A percentile compares a stretch with the other conserved stretches of the same genome.
Conservation (phyloP, 1,140 invertebrate genomes). For the Saccostrea cuccullata region DNA sequence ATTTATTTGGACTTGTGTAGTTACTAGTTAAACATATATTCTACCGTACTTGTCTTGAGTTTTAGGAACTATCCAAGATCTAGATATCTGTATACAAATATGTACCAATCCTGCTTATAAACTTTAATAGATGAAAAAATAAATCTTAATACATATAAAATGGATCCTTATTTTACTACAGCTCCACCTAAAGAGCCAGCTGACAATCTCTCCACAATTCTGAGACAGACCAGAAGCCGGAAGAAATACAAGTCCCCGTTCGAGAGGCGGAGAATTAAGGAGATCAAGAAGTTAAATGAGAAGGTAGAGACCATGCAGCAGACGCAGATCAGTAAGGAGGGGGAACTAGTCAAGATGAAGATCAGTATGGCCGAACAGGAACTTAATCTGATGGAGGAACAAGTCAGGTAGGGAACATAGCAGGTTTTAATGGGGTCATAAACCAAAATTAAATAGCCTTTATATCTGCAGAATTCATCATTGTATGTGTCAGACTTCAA, state of each 20-base stretch:
- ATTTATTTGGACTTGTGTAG: no score
- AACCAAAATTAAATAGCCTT: no score
- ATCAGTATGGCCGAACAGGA: constrained; percentile 63
- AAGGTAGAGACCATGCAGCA: constrained; percentile 61
- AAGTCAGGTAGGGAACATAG: constrained; percentile 58
- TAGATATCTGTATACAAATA: no score
- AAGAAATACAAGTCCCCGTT: constrained; percentile 68
- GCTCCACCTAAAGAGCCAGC: neutral
- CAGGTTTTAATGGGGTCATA: no score
- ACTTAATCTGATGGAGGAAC: constrained; percentile 62
- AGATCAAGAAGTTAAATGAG: constrained; percentile 67
- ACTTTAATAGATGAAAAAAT: no score
- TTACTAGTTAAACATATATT: no score
- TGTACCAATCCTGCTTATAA: no score
- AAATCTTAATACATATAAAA: neutral
- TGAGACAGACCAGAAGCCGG: constrained; percentile 17
- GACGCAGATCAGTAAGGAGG: constrained; percentile 57
- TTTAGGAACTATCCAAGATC: no score
- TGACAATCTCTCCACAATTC: neutral
- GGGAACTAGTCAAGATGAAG: constrained; percentile 62
- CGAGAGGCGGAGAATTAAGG: constrained; percentile 70
- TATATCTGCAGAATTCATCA: no score
- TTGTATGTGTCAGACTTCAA: no score
- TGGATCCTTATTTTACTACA: neutral
- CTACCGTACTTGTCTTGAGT: no score